Base-by-base conservation (phyloP, 1,140 invertebrate genomes). In the Lethrus apterus region DNA sequence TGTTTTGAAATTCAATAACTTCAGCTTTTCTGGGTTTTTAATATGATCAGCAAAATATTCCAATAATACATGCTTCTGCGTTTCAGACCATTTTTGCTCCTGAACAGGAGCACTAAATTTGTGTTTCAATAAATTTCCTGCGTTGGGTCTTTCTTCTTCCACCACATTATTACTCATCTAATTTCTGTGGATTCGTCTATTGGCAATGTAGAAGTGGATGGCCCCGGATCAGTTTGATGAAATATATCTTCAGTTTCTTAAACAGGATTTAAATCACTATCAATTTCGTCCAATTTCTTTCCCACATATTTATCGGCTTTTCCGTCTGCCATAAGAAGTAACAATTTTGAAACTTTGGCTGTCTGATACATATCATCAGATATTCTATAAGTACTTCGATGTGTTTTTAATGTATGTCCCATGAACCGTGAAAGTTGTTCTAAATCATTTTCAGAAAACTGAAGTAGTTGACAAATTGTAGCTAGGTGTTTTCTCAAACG, bases 381-480 rank as follows among this genome's bases (percentile, higher is more conserved):
- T 18, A 48, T 24, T 11, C 26, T 14, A 34, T 48, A 48, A 30
- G 32, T 17, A 3, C 34, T 30, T 13, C 35, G 34, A 17, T 48
- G 46, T 4, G 46, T 48, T 42, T 48, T 41, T 24, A 48, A 17
- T 9, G 46, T 48, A 15, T 47, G 45, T 1, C 45, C 35, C 45
- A 47, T 40, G n/a, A 45, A 47, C 41, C 32, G 5, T 3, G 10
- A 26, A 7, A 47, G 34, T 32, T 47, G 35, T 32, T 47, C 45
- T 5, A 47, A 9, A 41, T 47, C 45, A 10, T 41, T 47, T 10
- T 47, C 17, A 1, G 3, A 11, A 40, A 47, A 47, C 13, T 47
- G 45, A 3, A 48, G 46, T 9, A 48, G 20, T 32, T 48, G 46
- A 13, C 24, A 32, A 10, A 48, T 42, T 10, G 46, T 48, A 4